Base-by-base conservation (phyloP, 2,113 vertebrate species). In the Cinclus mexicanus region DNA sequence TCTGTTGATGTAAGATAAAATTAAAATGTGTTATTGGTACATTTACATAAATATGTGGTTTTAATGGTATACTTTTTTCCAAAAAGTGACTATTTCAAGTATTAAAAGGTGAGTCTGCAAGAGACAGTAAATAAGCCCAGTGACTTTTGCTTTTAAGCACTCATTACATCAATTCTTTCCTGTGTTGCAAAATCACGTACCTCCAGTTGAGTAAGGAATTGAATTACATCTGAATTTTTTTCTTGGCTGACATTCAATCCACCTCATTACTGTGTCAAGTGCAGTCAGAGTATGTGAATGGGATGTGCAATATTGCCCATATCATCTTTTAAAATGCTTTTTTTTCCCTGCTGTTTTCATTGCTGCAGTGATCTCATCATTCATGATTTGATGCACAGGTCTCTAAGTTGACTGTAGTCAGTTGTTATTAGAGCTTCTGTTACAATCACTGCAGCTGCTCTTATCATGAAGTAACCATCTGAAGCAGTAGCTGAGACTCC, bases 211-310 rank as follows among this genome's bases (percentile, higher is more conserved):
- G 92, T 75, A 85, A 80, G 80, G 81, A 95, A 67, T 91, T 94
- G 93, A 89, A 87, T 89, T 94, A 74, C 74, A 79, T 89, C 65
- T 91, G 52, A 31, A 14, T 50, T 69, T 65, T 79, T 77, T 67
- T 37, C 78, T 87, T 94, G 94, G 93, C 94, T 94, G 95, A 94
- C 87, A 94, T 95, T 95, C 93, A 96, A 6, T 71, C 77, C 65
- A 79, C 83, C 65, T 95, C 53, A 28, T 69, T 85, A 77, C 93
- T 52, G 25, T 95, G 81, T 95, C 77, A 91, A 93, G 70, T 96
- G 91, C 83, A 84, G 72, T 41, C 1, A 11, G 65, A 87, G 9
- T 81, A 56, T 91, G 65, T 95, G 89, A 95, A 94, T 89, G 81
- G 87, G 44, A 49, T 69, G 28, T 61, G 44, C 56, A 78, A 10